Evolutionary conservation across 2,797 vertebrate species (phyloP), one percentile per base, ranked within the genome.

Genomic region (Danio jaintianensis): DNA sequence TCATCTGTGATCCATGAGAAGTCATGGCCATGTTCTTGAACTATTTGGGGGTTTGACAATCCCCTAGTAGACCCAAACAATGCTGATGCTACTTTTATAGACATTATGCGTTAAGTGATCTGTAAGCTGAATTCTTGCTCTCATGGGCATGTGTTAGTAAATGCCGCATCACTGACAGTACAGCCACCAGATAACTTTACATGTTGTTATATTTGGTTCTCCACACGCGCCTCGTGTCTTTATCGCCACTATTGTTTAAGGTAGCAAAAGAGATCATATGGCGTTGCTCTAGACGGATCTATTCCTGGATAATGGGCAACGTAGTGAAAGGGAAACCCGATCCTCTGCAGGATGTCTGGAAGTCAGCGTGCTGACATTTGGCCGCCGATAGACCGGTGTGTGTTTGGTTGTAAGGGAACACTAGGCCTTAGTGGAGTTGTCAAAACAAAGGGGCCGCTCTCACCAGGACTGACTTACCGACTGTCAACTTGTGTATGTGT

Each of bases 391-490:
- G 91, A 86, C 83, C 85, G 80, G 85, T 82, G 88, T 89, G 86
- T 92, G 89, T 93, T 91, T 91, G 89, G 90, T 90, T 93, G 91
- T 91, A 93, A 93, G 89, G 90, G 91, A 84, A 93, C 90, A 90
- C 91, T 87, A 84, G 87, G 86, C 89, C 92, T 91, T 90, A 86
- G 85, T 85, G 83, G 89, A 92, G 88, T 90, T 94, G 91, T 93
- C 92, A 92, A 93, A 94, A 93, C 92, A 94, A 90, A 89, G 89
- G 88, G 85, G 84, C 83, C 75, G 86, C 87, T 91, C 88, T 86
- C 87, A 85, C 87, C 83, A 13, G 85, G 82, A 83, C 58, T 52
- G 40, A 70, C 36, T 78, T 48, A 73, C 45, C 16, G 58, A 74
- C 58, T 80, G 71, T 85, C 56, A 78, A 48, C 53, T 53, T 73